A percentile compares a stretch with the other conserved stretches of the same genome.
Conservation (phyloP, 2,113 vertebrate species). For the Pterophyllum scalare region DNA sequence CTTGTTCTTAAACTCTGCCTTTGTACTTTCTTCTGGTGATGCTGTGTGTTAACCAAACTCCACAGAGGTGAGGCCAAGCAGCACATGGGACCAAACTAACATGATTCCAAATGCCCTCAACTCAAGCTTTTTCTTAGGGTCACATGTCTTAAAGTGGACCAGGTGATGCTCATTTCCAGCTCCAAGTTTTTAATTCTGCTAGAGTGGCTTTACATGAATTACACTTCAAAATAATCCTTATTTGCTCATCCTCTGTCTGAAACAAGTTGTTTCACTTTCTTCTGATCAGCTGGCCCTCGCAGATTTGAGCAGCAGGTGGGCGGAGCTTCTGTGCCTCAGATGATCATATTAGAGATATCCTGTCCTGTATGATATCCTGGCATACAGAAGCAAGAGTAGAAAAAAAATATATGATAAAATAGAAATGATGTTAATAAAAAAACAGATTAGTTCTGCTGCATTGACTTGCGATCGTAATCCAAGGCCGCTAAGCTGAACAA, state of each 20-base stretch:
- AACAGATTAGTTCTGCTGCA: neutral
- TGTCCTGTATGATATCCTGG: neutral
- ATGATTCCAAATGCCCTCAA: slow-evolving; percentile 14
- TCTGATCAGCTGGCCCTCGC: neutral
- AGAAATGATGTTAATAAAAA: neutral
- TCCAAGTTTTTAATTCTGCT: neutral
- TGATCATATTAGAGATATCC: neutral
- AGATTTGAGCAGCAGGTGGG: neutral
- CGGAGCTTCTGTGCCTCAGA: neutral
- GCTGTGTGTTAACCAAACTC: slow-evolving; percentile 44
- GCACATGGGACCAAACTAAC: slow-evolving; percentile 19
- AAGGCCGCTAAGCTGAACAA: neutral
- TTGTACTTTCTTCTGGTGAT: slow-evolving; percentile 11
- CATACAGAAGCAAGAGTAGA: neutral
- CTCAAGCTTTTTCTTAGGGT: neutral
- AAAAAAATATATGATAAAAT: neutral
- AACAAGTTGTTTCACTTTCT: neutral
- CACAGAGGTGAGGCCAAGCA: neutral
- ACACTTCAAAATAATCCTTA: neutral
- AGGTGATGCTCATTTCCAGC: neutral
- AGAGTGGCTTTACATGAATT: neutral
- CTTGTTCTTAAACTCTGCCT: slow-evolving; percentile 25
- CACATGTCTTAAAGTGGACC: neutral
- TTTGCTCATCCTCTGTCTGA: neutral
- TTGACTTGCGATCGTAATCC: neutral